Evolutionary conservation across 1,140 invertebrate species (phyloP), one percentile per base, ranked within the genome.

Genomic region (Aphelinus certus): DNA sequence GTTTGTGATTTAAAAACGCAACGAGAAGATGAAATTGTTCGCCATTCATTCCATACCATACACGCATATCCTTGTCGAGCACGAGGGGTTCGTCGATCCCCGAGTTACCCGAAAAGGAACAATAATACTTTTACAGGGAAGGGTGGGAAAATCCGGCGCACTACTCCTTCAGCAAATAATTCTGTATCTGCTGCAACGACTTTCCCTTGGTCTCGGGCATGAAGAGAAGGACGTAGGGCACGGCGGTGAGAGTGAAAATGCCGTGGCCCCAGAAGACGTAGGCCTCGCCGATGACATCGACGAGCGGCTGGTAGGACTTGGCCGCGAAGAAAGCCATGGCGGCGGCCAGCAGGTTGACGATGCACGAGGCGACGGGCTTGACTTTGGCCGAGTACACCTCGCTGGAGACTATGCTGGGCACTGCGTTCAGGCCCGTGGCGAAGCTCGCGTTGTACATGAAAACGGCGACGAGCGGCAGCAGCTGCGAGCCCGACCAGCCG

Each of bases 191-290:
- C 61, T 82, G 81, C 0, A 95, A 90, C 1, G 92, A 92, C 82
- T 94, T 94, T 7, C 93, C 93, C 85, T 95, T 96, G 0, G 95
- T 96, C 86, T 96, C 95, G 0, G 94, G 94, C 43, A 95, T 87
- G 58, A 90, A 88, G 3, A 89, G 84, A 45, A 92, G 85, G 61
- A 92, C 90, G 80, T 92, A 95, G 26, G 93, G 70, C 1, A 92
- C 81, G 5, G 92, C 90, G 2, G 92, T 60, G 0, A 92, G 78
- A 46, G 92, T 93, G 78, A 92, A 89, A 6, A 90, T 84, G 0
- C 92, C 88, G 84, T 97, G 97, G 7, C 92, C 84, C 88, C 91
- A 93, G 85, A 94, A 95, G 56, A 92, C 90, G 69, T 90, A 91
- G 82, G 94, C 91, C 45, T 91, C 90, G 10, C 90, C 89, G 42